phyloP scores from a whole-genome alignment of 2,797 vertebrate genomes.

The Rhabdomys pumilio region DNA sequence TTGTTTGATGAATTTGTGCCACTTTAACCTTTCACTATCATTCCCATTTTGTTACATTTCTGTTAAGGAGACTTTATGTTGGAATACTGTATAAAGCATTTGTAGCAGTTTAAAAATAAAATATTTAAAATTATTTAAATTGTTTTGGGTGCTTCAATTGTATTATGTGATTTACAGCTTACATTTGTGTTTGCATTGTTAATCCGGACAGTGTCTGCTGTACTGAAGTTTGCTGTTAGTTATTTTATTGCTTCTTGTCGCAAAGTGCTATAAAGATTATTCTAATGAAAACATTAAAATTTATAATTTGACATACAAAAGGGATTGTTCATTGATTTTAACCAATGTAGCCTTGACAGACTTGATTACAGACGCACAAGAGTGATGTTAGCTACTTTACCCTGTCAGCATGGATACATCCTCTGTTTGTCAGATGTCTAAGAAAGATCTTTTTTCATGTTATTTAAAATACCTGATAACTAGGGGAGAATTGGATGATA shows the following conservation, averaged over 20 bases:
- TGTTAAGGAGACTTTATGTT: conserved; percentile 91
- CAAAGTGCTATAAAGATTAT: conserved; percentile 89
- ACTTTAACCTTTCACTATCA: conserved; percentile 91
- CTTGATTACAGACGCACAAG: conserved; percentile 74
- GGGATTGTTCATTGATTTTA: conserved; percentile 89
- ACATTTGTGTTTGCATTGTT: conserved; percentile 89
- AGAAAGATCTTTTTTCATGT: conserved; percentile 67
- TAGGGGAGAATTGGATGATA: conserved; percentile 75
- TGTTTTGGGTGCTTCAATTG: conserved; percentile 93
- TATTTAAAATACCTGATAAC: conserved; percentile 84
- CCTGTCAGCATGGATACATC: conserved; percentile 55
- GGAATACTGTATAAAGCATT: conserved; percentile 92
- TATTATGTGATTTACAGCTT: conserved; percentile 93
- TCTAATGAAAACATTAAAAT: conserved; percentile 91
- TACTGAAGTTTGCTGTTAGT: conserved; percentile 90
- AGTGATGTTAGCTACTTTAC: conserved; percentile 68
- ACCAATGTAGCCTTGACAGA: conserved; percentile 81
- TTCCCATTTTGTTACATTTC: conserved; percentile 92
- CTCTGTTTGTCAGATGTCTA: conserved; percentile 28
- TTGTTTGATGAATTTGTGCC: conserved; percentile 91
- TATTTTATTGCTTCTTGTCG: conserved; percentile 87
- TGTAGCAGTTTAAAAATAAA: conserved; percentile 94
- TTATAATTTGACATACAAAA: conserved; percentile 87
- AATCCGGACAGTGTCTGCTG: conserved; percentile 88
- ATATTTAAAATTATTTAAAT: conserved; percentile 98